Evolutionary conservation across 2,113 vertebrate genomes (phyloP), one percentile per base, ranked within the genome.

Genomic region (Hypomesus transpacificus): DNA sequence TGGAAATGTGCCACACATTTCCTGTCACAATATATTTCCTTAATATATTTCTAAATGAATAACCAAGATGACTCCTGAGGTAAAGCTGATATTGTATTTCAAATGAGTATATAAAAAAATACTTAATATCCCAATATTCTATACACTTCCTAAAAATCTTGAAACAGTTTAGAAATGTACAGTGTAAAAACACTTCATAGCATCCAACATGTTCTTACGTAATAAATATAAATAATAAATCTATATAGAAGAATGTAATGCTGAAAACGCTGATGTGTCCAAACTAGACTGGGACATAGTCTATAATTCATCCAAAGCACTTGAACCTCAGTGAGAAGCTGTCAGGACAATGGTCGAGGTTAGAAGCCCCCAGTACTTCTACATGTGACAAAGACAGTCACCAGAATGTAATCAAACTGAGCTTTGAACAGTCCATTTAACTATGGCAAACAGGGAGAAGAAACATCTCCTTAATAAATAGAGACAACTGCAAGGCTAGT

Each of bases 261-360:
- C 70, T 52, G 68, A 87, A 80, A 74, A 81, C 69, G 77, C 74
- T 71, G 75, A 79, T 77, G 77, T 52, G 74, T 79, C 22, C 57
- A 16, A 52, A 71, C 54, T 75, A 86, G 82, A 84, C 79, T 62
- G 74, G 34, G 65, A 77, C 70, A n/a, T n/a, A 54, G 74, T 81
- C 75, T 82, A 81, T 90, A 83, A 89, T 87, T 88, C 39, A 89
- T 86, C 74, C 69, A 71, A 73, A 83, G 75, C 74, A 75, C 52
- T 75, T 89, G 79, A 76, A 73, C 80, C 73, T 75, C 79, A 68
- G 73, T 76, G 70, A 78, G 83, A 66, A 54, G 61, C 71, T 71
- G 79, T 86, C 78, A 90, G 82, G 84, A 83, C 84, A 87, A 76
- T 76, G 78, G 70, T 68, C 73, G 82, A 18, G 74, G 77, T 89